Conservation (phyloP, 2,113 vertebrate genomes). For the Toxotes chatareus region DNA sequence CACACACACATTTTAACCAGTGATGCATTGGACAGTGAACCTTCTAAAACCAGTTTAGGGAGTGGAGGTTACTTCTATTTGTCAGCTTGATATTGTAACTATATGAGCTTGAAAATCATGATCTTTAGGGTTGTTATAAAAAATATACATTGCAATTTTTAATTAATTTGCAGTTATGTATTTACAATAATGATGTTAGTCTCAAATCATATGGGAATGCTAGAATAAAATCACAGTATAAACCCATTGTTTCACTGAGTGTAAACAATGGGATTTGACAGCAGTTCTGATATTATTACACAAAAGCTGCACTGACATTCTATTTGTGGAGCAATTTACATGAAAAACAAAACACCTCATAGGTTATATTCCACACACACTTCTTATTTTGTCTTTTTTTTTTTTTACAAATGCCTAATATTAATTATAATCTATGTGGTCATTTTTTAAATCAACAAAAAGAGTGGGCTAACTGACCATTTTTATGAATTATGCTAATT, state of each 20-base stretch:
- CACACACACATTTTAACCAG: background rate
- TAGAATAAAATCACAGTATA: background rate
- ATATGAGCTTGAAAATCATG: background rate
- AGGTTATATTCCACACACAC: background rate
- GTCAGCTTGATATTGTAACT: background rate
- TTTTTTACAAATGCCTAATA: background rate
- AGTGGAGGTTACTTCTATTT: background rate
- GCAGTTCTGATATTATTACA: background rate
- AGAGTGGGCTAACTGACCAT: background rate
- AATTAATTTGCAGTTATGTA: no score
- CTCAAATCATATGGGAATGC: background rate
- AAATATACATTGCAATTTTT: no score
- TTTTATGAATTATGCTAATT: no score
- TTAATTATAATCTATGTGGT: background rate
- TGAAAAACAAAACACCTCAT: background rate
- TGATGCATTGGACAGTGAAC: background rate
- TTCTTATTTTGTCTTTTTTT: background rate
- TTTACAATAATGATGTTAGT: background rate
- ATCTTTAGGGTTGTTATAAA: no score
- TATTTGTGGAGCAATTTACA: background rate
- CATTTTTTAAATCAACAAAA: background rate
- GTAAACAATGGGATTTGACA: background rate
- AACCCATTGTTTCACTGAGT: background rate
- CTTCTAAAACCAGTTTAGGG: background rate
- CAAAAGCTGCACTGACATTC: background rate